Evolutionary conservation across 2,888 invertebrate genomes (phyloP).

Genomic region (Luffia ferchaultella): DNA sequence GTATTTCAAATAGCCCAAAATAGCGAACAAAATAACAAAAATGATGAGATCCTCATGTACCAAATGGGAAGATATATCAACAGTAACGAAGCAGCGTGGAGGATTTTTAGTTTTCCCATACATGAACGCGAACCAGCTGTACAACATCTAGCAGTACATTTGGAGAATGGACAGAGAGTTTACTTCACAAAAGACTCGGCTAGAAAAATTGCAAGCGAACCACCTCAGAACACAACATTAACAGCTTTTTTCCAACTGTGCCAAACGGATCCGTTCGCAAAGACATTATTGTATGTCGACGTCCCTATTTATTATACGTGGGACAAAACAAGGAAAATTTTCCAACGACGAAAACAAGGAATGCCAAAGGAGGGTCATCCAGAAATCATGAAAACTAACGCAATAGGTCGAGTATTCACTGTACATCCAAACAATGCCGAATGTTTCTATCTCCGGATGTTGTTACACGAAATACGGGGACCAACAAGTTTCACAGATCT

Average conservation of each 20-base stretch:
- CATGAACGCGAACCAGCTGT: constrained; percentile 17
- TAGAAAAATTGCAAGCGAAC: too few species aligned
- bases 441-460: constrained; percentile 10
- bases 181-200: constrained; percentile 12
- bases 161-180: constrained; percentile 18
- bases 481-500: constrained; percentile 14
- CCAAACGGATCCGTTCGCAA: constrained; percentile 17
- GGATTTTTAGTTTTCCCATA: constrained; percentile 18
- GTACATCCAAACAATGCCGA: constrained; percentile 12
- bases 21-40: constrained; percentile 11
- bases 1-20: constrained; percentile 7
- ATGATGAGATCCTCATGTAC: constrained; percentile 15
- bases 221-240: constrained; percentile 4
- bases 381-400: constrained; percentile 9
- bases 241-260: constrained; percentile 9
- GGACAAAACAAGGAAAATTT: constrained; percentile 18
- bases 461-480: constrained; percentile 13
- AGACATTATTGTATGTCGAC: constrained; percentile 17
- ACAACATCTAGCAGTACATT: constrained; percentile 18
- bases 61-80: constrained; percentile 16
- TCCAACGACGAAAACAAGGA: constrained; percentile 19
- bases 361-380: constrained; percentile 11
- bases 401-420: constrained; percentile 9
- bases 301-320: constrained; percentile 19
- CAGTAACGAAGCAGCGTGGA: constrained; percentile 18